phyloP scores from a whole-genome alignment of 2,113 vertebrate genomes.

The Alces alces region DNA sequence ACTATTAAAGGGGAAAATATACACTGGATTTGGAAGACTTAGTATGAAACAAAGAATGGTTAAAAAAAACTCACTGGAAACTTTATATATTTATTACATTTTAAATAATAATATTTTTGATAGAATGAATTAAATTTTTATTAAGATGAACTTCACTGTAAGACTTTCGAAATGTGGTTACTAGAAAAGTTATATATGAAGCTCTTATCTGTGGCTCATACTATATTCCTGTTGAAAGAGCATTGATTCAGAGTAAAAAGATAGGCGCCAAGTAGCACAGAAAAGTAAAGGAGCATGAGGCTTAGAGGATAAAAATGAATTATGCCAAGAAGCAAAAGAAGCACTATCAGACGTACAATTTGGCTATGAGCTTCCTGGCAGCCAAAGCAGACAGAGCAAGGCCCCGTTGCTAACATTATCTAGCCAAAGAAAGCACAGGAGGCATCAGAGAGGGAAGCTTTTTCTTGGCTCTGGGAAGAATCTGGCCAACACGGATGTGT shows the following conservation, averaged over 20 bases:
- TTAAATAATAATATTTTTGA: not conserved
- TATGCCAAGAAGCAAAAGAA: not conserved
- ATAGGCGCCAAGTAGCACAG: not conserved
- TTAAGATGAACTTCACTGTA: constrained; percentile 3
- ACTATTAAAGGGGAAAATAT: not conserved
- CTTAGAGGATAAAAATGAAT: not conserved
- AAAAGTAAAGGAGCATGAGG: not conserved
- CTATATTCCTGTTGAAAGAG: not conserved
- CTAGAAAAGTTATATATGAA: not conserved
- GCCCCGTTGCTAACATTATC: not conserved
- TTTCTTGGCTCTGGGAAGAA: not conserved
- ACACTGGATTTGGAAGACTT: not conserved
- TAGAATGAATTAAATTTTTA: not conserved
- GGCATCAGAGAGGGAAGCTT: not conserved
- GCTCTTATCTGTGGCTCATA: not conserved
- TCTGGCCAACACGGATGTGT: not conserved
- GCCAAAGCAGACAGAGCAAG: not conserved
- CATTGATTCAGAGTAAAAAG: not conserved
- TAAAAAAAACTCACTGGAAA: not conserved
- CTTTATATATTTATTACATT: not conserved
- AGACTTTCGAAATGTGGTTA: not conserved
- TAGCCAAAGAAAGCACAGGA: not conserved
- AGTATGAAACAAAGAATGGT: not conserved
- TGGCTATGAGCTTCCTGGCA: not conserved
- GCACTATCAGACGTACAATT: not conserved